Base-by-base conservation (phyloP, 2,797 vertebrate genomes). In the Austrolebias charrua region DNA sequence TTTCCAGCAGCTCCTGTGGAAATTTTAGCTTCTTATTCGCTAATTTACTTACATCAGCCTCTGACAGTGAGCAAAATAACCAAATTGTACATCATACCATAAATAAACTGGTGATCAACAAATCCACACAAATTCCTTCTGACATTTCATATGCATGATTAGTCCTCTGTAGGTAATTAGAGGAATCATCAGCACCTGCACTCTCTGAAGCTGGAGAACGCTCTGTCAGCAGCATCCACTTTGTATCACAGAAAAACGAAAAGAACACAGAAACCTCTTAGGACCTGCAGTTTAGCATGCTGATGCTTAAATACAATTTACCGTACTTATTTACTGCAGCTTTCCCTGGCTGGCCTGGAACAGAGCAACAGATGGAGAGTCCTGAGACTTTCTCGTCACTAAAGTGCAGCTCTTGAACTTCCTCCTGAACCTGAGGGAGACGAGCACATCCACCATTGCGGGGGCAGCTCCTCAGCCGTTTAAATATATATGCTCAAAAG, bases 291-390 rank as follows among this genome's bases (percentile, higher is more conserved):
- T 74, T 48, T 53, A 63, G 33, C 9, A 16, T 42, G 45, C 72
- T 71, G 60, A 73, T 75, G 75, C 63, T 87, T 75, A 81, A 72
- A 79, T 75, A 35, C 45, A 68, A 64, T 81, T 77, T 73, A 72
- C n/a, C n/a, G n/a, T n/a, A n/a, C 84, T 84, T 85, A 78, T 80
- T 81, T 54, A 71, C 66, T 65, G 61, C 66, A 66, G 66, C 64
- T 51, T 59, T 47, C 47, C 62, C 66, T 72, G 60, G 49, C 66
- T 76, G 66, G 69, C 53, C 71, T 35, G 59, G 72, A 80, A 77
- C 77, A 76, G 52, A 80, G 75, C 66, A 84, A 77, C 79, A 88
- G 87, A 86, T 85, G 81, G 75, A 60, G 74, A 78, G 80, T 78
- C 72, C 69, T 58, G 63, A 84, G 82, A 67, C 61, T 40, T 74